phyloP scores from a whole-genome alignment of 2,888 invertebrate genomes.

The Hydropsyche betteni region DNA sequence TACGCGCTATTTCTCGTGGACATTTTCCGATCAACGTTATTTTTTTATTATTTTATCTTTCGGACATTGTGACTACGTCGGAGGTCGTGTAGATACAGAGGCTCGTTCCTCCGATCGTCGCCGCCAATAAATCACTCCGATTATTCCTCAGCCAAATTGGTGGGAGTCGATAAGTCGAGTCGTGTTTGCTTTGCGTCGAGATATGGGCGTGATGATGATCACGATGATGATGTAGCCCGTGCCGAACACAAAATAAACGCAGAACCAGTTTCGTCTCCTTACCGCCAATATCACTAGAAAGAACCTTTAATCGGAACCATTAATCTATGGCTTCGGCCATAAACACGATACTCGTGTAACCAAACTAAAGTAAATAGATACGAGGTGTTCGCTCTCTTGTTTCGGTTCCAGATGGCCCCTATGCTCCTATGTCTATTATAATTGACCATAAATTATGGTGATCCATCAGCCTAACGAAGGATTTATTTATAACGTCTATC shows the following conservation, averaged over 20 bases:
- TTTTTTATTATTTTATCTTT: too few species aligned
- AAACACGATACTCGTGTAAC: conserved; percentile 29
- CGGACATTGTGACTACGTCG: too few species aligned
- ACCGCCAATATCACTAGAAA: background rate
- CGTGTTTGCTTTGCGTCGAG: background rate
- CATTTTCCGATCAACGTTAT: background rate
- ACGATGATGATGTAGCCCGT: conserved; percentile 3
- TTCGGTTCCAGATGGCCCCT: background rate
- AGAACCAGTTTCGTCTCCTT: conserved; percentile 5
- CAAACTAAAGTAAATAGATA: conserved; percentile 13
- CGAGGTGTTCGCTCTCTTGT: conserved; percentile 1
- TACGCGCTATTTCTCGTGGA: background rate
- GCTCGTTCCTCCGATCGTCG: too few species aligned
- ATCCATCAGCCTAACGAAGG: background rate
- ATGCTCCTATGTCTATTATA: background rate
- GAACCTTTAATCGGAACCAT: conserved; percentile 14
- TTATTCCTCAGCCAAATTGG: background rate
- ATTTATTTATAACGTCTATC: background rate
- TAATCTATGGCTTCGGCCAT: conserved; percentile 19
- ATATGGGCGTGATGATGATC: conserved; percentile 13
- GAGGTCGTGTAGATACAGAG: too few species aligned
- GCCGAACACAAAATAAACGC: background rate
- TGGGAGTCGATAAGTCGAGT: conserved; percentile 9
- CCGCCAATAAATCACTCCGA: background rate
- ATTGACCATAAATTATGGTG: conserved; percentile 3